phyloP scores from a whole-genome alignment of 2,113 vertebrate genomes.

The Hemibagrus wyckioides region DNA sequence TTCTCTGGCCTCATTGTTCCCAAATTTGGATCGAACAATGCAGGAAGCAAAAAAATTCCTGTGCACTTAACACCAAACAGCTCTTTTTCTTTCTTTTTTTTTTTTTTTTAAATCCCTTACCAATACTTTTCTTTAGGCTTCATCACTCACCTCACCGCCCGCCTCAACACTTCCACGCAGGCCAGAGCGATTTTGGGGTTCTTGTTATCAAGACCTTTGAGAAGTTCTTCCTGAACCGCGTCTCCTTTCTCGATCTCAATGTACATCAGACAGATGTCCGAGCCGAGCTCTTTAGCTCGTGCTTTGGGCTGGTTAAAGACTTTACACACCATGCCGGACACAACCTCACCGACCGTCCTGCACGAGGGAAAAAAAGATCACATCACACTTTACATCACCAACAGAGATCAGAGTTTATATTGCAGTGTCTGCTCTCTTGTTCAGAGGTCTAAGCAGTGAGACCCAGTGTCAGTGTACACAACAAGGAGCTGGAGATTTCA shows the following conservation, averaged over 20 bases:
- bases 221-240: conserved; percentile 90
- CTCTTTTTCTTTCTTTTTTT: too few relatives aligned
- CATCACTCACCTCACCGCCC: conserved; percentile 84
- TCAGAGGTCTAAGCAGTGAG: too few relatives aligned
- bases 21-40: too few relatives aligned
- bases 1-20: too few relatives aligned
- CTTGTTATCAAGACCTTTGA: conserved; percentile 96
- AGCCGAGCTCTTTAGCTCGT: conserved; percentile 91
- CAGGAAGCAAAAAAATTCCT: too few relatives aligned
- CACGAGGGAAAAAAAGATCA: conserved; percentile 45
- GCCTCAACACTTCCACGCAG: conserved; percentile 88
- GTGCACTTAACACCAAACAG: too few relatives aligned
- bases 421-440: too few relatives aligned
- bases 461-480: too few relatives aligned
- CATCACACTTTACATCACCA: neutral
- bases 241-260: conserved; percentile 95
- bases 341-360: conserved; percentile 93
- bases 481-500: too few relatives aligned
- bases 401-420: neutral
- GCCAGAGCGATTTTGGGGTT: conserved; percentile 95
- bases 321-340: conserved; percentile 95
- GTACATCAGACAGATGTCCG: conserved; percentile 94
- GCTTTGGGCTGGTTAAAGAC: conserved; percentile 98
- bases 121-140: neutral
- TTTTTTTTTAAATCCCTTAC: neutral